Percentiles rank a stretch among this genome's conserved stretches.
These are phyloP conservation scores for Agrotis clavis DNA, from an alignment of 2,888 invertebrate genomes.

Conservation along the genomic window DNA sequence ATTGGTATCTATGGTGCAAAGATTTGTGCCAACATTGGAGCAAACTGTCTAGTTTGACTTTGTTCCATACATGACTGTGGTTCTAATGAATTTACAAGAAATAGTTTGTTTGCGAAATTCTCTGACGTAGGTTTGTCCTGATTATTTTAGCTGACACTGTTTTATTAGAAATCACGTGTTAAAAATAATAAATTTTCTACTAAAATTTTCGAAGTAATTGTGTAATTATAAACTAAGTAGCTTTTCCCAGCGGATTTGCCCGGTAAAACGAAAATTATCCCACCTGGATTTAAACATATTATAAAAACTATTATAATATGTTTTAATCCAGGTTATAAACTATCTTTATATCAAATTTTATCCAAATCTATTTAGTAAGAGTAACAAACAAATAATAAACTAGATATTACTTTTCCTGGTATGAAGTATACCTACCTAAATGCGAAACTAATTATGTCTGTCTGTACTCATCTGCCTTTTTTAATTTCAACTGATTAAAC, in stretches of 20 bases:
- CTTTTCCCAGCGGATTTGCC: too few relatives aligned
- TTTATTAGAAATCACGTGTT: background rate
- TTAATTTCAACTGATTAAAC: background rate
- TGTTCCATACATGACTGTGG: background rate
- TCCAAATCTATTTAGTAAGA: too few relatives aligned
- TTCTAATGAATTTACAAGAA: background rate
- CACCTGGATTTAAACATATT: too few relatives aligned
- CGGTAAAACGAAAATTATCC: too few relatives aligned
- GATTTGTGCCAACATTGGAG: slow-evolving; percentile 10
- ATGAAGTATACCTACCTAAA: background rate
- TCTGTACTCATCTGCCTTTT: background rate
- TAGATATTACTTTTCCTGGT: too few relatives aligned
- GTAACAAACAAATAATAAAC: too few relatives aligned
- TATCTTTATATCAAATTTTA: too few relatives aligned
- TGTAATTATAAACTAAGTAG: background rate
- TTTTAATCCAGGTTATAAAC: too few relatives aligned
- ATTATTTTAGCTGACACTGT: slow-evolving; percentile 12
- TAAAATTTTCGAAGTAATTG: background rate
- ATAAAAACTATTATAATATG: too few relatives aligned
- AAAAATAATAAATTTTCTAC: background rate
- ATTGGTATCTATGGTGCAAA: background rate
- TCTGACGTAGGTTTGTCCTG: slow-evolving; percentile 20
- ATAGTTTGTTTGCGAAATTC: slow-evolving; percentile 8
- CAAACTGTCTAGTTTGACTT: slow-evolving; percentile 7
- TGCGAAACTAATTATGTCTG: background rate